Evolutionary conservation across 64 coral and sea anemone genomes (phyloP).

Genomic region (Pocillopora verrucosa): DNA sequence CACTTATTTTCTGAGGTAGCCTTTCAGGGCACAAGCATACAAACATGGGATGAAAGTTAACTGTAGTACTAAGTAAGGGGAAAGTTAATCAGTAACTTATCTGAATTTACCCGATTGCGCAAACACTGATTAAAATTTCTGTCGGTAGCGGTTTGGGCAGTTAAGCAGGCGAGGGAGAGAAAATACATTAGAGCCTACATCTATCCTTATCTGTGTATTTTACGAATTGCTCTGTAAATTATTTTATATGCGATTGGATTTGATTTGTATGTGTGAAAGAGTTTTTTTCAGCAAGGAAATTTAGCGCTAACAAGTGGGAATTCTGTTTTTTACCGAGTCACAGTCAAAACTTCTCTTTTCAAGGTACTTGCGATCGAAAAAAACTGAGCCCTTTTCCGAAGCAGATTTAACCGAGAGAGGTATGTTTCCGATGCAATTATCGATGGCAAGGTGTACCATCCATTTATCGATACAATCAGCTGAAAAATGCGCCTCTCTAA

Average conservation of each 20-base stretch:
- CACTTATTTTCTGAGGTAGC: no score
- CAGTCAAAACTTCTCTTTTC: not conserved
- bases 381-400: not conserved
- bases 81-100: no score
- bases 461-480: conserved; percentile 15
- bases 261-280: not conserved
- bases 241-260: not conserved
- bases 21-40: no score
- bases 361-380: not conserved
- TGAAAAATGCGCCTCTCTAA: not conserved
- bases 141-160: not conserved
- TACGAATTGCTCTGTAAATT: not conserved
- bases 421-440: not conserved
- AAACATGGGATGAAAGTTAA: no score
- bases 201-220: not conserved
- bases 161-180: not conserved
- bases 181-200: not conserved
- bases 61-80: no score
- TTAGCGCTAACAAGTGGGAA: not conserved
- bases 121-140: no score
- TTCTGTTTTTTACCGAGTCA: not conserved
- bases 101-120: no score
- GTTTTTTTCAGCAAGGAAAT: not conserved
- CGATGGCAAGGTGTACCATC: not conserved
- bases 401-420: not conserved